phyloP scores from a whole-genome alignment of 2,113 vertebrate species.

The Rhizomys pruinosus region DNA sequence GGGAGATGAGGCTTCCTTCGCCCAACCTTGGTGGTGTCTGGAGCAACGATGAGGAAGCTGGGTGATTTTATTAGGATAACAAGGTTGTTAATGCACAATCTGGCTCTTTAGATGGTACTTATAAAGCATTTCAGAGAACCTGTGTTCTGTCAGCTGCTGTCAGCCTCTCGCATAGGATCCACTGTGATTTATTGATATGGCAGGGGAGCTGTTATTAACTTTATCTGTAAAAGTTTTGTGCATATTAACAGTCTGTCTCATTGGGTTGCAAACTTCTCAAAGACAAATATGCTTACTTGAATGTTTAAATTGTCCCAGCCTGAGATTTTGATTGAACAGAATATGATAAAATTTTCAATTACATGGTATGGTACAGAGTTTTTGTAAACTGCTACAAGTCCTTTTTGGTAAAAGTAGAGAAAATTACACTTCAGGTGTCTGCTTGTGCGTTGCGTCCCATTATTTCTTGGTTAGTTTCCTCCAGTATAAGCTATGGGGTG shows the following conservation, averaged over 20 bases:
- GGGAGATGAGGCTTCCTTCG: conserved; percentile 79
- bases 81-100: conserved; percentile 80
- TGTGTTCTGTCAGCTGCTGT: conserved; percentile 75
- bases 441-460: background rate
- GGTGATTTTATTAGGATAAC: conserved; percentile 83
- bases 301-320: background rate
- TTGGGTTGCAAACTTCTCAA: conserved; percentile 64
- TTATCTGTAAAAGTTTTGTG: conserved; percentile 72
- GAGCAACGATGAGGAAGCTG: conserved; percentile 76
- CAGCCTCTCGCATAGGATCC: conserved; percentile 35
- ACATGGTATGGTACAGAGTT: background rate
- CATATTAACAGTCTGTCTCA: conserved; percentile 28
- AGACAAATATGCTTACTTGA: conserved; percentile 31
- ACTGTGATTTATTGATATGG: conserved; percentile 68
- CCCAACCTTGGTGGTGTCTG: conserved; percentile 79
- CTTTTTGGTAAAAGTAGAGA: conserved; percentile 14
- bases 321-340: conserved; percentile 3
- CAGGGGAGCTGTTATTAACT: conserved; percentile 57
- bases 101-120: conserved; percentile 76
- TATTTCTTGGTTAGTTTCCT: background rate
- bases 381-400: background rate
- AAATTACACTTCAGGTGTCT: conserved; percentile 3
- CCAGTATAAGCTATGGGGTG: background rate
- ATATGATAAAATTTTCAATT: conserved; percentile 27
- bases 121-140: conserved; percentile 74